Conservation (phyloP, 1,140 invertebrate species). For the Macrobrachium nipponense region DNA sequence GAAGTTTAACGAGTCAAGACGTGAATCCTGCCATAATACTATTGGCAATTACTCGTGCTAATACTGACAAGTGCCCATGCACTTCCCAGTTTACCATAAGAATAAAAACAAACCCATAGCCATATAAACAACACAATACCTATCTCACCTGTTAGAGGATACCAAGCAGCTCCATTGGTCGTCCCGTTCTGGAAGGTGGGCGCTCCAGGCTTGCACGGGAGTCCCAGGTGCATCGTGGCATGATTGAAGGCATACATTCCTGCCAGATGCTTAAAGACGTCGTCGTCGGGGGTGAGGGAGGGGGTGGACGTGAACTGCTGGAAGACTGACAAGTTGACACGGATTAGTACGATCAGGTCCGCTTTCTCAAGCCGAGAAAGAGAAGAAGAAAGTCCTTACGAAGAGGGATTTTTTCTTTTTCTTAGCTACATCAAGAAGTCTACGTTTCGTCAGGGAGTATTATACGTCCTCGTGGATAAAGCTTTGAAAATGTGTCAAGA, state of each 20-base stretch:
- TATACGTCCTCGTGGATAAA: too few species aligned
- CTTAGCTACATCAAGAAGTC: too few species aligned
- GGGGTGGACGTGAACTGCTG: constrained; percentile 63
- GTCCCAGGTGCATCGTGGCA: constrained; percentile 77
- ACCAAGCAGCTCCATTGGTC: constrained; percentile 93
- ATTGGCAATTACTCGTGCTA: too few species aligned
- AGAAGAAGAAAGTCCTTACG: not conserved
- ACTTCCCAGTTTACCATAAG: too few species aligned
- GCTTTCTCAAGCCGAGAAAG: not conserved
- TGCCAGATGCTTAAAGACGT: constrained; percentile 91
- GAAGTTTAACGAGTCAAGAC: too few species aligned
- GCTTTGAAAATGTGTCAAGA: too few species aligned
- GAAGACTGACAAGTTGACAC: constrained; percentile 59
- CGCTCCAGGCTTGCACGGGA: constrained; percentile 79
- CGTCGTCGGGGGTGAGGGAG: constrained; percentile 92
- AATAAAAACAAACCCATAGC: too few species aligned
- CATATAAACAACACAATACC: not conserved
- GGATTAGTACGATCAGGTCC: not conserved
- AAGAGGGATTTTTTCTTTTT: too few species aligned
- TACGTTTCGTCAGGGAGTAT: too few species aligned
- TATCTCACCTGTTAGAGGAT: constrained; percentile 81
- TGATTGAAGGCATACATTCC: constrained; percentile 90
- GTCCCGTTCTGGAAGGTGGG: constrained; percentile 86
- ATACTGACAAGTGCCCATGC: too few species aligned
- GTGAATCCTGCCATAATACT: too few species aligned